A percentile compares a stretch with the other conserved stretches of the same genome.
Evolutionary conservation across 2,113 vertebrate genomes (phyloP).

Genomic region (Neoarius graeffei): DNA sequence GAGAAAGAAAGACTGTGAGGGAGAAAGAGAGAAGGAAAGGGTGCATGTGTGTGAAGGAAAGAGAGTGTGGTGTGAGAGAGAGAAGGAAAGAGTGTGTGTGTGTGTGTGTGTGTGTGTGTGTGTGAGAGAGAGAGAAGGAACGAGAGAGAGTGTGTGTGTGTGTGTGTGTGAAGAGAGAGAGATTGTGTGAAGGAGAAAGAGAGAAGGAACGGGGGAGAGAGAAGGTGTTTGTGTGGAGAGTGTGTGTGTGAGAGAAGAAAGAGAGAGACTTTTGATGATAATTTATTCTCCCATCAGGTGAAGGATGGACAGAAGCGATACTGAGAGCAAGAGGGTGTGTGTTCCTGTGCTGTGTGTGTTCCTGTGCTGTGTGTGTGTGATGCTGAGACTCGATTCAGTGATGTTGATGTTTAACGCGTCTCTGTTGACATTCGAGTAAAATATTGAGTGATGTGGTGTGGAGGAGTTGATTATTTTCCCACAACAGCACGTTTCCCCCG

Average conservation of each 20-base stretch:
- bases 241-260: too few relatives aligned
- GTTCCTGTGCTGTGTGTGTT: background rate
- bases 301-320: background rate
- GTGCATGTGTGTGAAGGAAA: background rate
- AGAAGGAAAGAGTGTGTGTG: too few relatives aligned
- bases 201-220: background rate
- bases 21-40: background rate
- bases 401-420: background rate
- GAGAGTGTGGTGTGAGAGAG: background rate
- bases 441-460: background rate
- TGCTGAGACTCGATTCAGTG: background rate
- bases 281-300: too few relatives aligned
- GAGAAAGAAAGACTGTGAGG: background rate
- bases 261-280: too few relatives aligned
- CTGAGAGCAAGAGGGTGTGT: background rate
- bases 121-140: background rate
- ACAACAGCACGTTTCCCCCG: background rate
- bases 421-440: background rate
- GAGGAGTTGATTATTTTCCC: background rate
- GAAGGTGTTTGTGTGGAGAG: too few relatives aligned
- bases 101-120: too few relatives aligned
- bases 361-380: background rate
- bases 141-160: too few relatives aligned
- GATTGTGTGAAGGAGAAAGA: background rate
- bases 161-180: background rate